Conservation (phyloP, 2,113 vertebrate genomes). For the Mobula hypostoma region DNA sequence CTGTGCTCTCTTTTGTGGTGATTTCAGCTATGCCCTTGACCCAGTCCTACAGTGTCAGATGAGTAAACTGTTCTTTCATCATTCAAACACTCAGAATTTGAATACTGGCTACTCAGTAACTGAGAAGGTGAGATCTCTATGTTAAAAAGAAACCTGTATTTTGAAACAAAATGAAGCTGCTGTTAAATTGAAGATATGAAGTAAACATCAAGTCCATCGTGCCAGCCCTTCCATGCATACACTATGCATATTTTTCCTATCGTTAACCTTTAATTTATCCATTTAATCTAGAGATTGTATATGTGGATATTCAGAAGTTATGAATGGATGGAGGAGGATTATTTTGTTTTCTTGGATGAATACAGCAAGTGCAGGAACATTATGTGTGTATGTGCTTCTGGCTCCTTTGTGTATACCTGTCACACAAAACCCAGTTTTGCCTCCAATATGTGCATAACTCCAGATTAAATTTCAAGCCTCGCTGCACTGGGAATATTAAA, state of each 20-base stretch:
- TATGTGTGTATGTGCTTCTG: neutral
- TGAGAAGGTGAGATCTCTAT: neutral
- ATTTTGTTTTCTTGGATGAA: neutral
- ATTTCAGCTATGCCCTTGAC: neutral
- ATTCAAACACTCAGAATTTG: neutral
- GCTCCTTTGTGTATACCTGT: neutral
- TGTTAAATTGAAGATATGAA: neutral
- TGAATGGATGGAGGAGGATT: neutral
- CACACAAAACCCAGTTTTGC: neutral
- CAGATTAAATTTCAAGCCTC: neutral
- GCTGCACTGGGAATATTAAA: slow-evolving; percentile 15
- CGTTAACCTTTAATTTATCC: neutral
- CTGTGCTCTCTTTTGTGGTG: neutral
- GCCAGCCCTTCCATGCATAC: neutral
- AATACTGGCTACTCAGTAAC: neutral
- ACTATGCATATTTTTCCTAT: neutral
- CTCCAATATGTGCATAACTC: slow-evolving; percentile 2
- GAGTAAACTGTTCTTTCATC: neutral
- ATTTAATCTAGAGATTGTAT: neutral
- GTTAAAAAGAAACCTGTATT: neutral
- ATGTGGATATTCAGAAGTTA: neutral
- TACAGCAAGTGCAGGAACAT: neutral
- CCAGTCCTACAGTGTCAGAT: neutral
- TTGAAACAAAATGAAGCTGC: neutral
- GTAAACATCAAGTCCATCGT: neutral